Percentiles rank a stretch among this genome's conserved stretches.
phyloP scores from a whole-genome alignment of 2,797 vertebrate genomes.

The Cheirogaleus major region DNA sequence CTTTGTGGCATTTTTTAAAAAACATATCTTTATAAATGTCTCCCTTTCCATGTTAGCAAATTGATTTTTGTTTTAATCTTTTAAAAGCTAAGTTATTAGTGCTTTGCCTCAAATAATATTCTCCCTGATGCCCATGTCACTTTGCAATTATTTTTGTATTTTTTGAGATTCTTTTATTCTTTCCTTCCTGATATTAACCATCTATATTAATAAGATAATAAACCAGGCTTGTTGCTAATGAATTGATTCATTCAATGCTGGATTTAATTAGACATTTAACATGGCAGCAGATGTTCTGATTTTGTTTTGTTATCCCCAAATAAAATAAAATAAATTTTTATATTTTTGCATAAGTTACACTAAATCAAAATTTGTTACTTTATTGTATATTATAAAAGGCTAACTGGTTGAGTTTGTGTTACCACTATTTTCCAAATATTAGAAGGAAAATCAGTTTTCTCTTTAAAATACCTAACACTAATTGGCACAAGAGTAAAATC shows the following conservation, averaged over 20 bases:
- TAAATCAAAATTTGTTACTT: conserved; percentile 39
- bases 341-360: conserved; percentile 59
- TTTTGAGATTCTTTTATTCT: conserved; percentile 74
- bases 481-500: background rate
- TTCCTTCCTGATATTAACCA: conserved; percentile 78
- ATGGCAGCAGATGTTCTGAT: conserved; percentile 83
- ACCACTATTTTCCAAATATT: background rate
- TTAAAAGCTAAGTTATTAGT: conserved; percentile 38
- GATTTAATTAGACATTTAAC: conserved; percentile 85
- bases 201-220: conserved; percentile 84
- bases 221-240: conserved; percentile 80
- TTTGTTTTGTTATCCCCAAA: conserved; percentile 80
- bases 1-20: background rate
- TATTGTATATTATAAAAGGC: background rate
- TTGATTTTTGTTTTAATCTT: background rate
- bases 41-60: background rate
- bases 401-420: background rate
- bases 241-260: conserved; percentile 83
- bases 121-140: background rate
- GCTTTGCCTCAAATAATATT: conserved; percentile 60
- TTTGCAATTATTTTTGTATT: conserved; percentile 56
- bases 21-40: background rate
- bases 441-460: conserved; percentile 10
- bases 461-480: background rate
- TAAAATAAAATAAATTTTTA: conserved; percentile 70